Evolutionary conservation across 2,113 vertebrate genomes (phyloP).

Genomic region (Stictonetta naevosa): DNA sequence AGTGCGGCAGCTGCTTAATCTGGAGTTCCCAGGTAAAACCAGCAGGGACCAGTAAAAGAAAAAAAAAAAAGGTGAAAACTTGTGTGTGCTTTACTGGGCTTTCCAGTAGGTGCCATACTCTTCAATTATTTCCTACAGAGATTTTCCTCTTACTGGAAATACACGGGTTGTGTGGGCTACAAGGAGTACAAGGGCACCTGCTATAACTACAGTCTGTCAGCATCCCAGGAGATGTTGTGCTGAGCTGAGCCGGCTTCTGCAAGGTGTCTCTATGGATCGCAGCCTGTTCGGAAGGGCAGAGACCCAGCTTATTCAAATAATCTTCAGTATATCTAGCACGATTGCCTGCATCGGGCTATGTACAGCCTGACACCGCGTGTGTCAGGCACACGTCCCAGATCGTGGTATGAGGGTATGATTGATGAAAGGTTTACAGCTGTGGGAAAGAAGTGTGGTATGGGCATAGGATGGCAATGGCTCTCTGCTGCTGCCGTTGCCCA

Average conservation of each 20-base stretch:
- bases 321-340: neutral
- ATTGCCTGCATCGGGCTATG: slow-evolving; percentile 1
- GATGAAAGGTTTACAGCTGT: slow-evolving; percentile 45
- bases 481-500: neutral
- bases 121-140: neutral
- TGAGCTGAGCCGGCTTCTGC: neutral
- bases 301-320: slow-evolving; percentile 17
- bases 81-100: neutral
- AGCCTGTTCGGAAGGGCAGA: neutral
- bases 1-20: neutral
- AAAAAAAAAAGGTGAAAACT: neutral
- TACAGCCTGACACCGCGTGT: slow-evolving; percentile 1
- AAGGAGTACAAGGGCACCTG: neutral
- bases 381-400: neutral
- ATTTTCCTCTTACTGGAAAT: neutral
- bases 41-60: neutral
- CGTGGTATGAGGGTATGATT: slow-evolving; percentile 8
- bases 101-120: neutral
- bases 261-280: neutral
- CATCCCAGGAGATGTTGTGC: neutral
- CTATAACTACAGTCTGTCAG: neutral
- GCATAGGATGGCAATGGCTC: neutral
- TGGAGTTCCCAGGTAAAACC: neutral
- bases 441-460: neutral
- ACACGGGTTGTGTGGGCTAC: neutral